Conservation (phyloP, 2,888 invertebrate species). For the Uropetala carovei region DNA sequence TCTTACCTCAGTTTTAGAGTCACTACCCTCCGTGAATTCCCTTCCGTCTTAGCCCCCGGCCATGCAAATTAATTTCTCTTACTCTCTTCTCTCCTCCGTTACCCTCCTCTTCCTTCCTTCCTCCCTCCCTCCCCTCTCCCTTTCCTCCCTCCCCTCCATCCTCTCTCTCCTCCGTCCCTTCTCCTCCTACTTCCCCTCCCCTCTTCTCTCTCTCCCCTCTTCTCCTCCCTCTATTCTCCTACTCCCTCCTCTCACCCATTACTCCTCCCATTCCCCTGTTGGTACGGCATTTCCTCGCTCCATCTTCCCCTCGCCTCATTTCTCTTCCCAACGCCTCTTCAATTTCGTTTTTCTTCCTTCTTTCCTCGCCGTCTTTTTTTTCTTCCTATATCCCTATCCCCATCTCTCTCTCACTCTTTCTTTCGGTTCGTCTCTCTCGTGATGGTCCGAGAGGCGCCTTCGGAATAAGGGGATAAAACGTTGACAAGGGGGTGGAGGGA, state of each 20-base stretch:
- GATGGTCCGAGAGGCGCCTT: not conserved
- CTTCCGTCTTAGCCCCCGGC: not conserved
- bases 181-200: not conserved
- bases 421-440: not conserved
- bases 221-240: too few relatives aligned
- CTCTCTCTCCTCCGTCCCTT: too few relatives aligned
- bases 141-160: not conserved
- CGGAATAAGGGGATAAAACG: not conserved
- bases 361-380: not conserved
- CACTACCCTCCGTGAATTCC: not conserved
- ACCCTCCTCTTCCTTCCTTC: too few relatives aligned
- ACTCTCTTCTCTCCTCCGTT: not conserved
- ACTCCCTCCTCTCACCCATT: too few relatives aligned
- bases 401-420: not conserved
- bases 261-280: not conserved
- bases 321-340: constrained; percentile 11
- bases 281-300: not conserved
- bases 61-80: constrained; percentile 35
- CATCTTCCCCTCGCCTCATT: not conserved
- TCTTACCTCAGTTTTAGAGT: constrained; percentile 17
- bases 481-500: not conserved
- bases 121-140: too few relatives aligned
- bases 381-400: not conserved
- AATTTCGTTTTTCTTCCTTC: constrained; percentile 6
- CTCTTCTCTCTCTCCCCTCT: too few relatives aligned